Conservation (phyloP, 2,797 vertebrate species). For the Nannoperca obscura region DNA sequence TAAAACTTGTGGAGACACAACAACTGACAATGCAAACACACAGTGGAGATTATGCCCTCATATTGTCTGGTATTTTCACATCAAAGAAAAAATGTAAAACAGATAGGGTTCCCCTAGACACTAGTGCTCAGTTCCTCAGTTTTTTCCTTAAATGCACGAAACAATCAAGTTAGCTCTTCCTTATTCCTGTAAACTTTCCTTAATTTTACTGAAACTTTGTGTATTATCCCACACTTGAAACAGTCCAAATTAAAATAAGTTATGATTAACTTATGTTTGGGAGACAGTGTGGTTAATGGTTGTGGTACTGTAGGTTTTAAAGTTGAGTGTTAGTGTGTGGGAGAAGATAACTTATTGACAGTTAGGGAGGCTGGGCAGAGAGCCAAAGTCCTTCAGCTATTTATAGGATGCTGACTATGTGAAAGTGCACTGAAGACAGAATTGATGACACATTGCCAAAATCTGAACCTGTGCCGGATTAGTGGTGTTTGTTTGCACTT, state of each 20-base stretch:
- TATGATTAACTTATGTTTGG: conserved; percentile 37
- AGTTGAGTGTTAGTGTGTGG: conserved; percentile 45
- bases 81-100: conserved; percentile 53
- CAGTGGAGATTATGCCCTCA: conserved; percentile 48
- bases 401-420: conserved; percentile 85
- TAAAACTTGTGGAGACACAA: conserved; percentile 64
- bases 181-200: neutral
- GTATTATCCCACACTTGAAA: neutral
- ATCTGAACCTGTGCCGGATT: conserved; percentile 73
- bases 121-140: conserved; percentile 6
- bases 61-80: conserved; percentile 63
- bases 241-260: conserved; percentile 15
- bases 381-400: conserved; percentile 85
- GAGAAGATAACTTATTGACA: conserved; percentile 80
- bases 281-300: conserved; percentile 39
- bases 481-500: conserved; percentile 51
- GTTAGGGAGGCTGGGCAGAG: conserved; percentile 77
- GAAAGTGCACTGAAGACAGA: conserved; percentile 80
- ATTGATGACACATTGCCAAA: conserved; percentile 80
- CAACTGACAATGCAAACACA: conserved; percentile 55
- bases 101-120: conserved; percentile 42
- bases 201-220: neutral
- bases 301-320: conserved; percentile 55
- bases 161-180: conserved; percentile 2
- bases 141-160: conserved; percentile 10